These are phyloP conservation scores for Sebastes fasciatus DNA, from an alignment of 2,113 vertebrate species.

Conservation along the genomic window DNA sequence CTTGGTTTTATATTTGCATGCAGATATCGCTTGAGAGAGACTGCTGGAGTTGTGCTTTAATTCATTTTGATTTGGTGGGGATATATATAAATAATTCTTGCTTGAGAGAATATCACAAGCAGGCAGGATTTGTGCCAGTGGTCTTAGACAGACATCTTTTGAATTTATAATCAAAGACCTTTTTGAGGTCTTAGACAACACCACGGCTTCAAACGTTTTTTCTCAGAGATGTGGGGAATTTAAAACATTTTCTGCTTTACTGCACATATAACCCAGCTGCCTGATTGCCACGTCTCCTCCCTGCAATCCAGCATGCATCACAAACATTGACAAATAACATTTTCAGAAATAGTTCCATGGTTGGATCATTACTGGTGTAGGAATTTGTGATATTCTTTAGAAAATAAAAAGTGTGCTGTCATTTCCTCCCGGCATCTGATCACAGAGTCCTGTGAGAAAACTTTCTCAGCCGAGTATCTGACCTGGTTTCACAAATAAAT, in stretches of 20 bases:
- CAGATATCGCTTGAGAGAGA: not conserved
- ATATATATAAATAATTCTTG: constrained; percentile 47
- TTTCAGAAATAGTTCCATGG: not conserved
- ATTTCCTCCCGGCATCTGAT: constrained; percentile 45
- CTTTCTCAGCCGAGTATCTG: constrained; percentile 42
- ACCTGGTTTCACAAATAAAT: constrained; percentile 70
- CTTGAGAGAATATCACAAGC: constrained; percentile 34
- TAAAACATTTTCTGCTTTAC: constrained; percentile 24
- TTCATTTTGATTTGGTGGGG: constrained; percentile 5
- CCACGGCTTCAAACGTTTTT: constrained; percentile 44
- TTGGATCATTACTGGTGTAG: not conserved
- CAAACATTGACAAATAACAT: constrained; percentile 3
- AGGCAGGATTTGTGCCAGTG: constrained; percentile 18
- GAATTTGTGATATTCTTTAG: constrained; percentile 9
- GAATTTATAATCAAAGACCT: constrained; percentile 68
- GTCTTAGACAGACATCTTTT: constrained; percentile 34
- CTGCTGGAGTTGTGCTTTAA: constrained; percentile 14
- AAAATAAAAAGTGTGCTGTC: constrained; percentile 17
- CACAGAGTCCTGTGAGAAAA: constrained; percentile 49
- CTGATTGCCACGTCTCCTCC: constrained; percentile 9
- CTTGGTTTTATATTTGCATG: constrained; percentile 8
- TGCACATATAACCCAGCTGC: not conserved
- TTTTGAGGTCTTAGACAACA: constrained; percentile 50
- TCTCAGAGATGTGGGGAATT: constrained; percentile 52
- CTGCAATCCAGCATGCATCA: constrained; percentile 14